A percentile compares a stretch with the other conserved stretches of the same genome.
Conservation (phyloP, 2,888 invertebrate genomes). For the Tetranychus truncatus region DNA sequence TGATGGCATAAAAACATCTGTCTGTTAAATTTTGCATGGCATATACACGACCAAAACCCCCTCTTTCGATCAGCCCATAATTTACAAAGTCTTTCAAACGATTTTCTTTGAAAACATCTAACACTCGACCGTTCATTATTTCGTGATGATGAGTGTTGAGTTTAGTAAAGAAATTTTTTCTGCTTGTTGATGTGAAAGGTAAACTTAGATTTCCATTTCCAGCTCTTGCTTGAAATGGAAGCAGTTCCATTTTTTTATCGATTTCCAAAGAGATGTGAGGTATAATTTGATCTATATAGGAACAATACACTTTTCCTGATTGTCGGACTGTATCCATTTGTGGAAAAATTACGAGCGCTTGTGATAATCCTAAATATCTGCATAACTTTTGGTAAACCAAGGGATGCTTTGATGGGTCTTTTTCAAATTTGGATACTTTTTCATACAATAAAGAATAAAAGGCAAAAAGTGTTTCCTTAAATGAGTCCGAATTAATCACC, state of each 20-base stretch:
- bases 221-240: not conserved
- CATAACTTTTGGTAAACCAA: not conserved
- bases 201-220: not conserved
- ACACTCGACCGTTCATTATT: not conserved
- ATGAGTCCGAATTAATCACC: too few species aligned
- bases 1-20: constrained; percentile 56
- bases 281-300: not conserved
- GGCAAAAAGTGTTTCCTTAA: not conserved
- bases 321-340: not conserved
- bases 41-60: constrained; percentile 55
- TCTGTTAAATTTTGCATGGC: constrained; percentile 55
- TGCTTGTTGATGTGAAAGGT: not conserved
- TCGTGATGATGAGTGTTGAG: not conserved
- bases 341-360: not conserved
- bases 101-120: not conserved
- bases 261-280: not conserved
- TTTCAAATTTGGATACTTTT: not conserved
- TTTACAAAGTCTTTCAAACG: not conserved
- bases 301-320: not conserved
- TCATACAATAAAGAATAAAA: not conserved
- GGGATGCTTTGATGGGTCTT: not conserved
- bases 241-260: not conserved
- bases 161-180: not conserved
- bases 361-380: not conserved
- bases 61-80: not conserved